Evolutionary conservation across 2,113 vertebrate genomes (phyloP), one percentile per base, ranked within the genome.

Genomic region (Tragelaphus scriptus): DNA sequence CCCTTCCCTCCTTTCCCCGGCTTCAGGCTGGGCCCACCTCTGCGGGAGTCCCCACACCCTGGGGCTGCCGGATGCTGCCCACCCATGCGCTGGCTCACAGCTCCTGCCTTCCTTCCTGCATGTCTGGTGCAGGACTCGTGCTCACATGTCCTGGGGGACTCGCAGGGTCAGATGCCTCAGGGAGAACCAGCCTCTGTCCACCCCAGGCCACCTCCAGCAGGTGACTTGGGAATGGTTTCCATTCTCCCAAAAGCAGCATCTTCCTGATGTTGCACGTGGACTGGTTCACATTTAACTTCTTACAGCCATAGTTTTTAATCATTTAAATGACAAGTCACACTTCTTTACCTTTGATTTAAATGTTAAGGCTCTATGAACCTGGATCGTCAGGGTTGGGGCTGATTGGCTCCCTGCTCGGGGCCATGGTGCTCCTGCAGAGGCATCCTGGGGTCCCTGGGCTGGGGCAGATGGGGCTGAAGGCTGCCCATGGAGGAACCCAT

Each of bases 111-210:
- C 79, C 49, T 32, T 16, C 47, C 28, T 13, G 30, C 30, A 16
- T 1, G 9, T 12, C 49, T n/a, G 79, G 25, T 17, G 9, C 30
- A 30, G 71, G 71, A 12, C 32, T 25, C 40, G 9, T 19, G 13
- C 17, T 44, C 44, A 19, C 59, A 23, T 23, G 30, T n/a, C 21
- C 71, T 88, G 8, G 30, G 8, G 19, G 8, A 49, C 25, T 21
- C 0, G 0, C 7, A 5, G n/a, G 28, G n/a, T 25, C 8, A 0
- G 68, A n/a, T 32, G 23, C 23, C 12, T 26, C 47, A 14, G 36
- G 58, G 28, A 68, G 58, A 28, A 16, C 63, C 23, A 59, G 59
- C 17, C n/a, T 17, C 68, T 40, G 21, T 55, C 26, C 36, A 6
- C 28, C 1, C 16, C 6, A 2, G 9, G 65, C n/a, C 30, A 32